These are phyloP conservation scores for Progne subis DNA, from an alignment of 2,113 vertebrate species.

Conservation along the genomic window DNA sequence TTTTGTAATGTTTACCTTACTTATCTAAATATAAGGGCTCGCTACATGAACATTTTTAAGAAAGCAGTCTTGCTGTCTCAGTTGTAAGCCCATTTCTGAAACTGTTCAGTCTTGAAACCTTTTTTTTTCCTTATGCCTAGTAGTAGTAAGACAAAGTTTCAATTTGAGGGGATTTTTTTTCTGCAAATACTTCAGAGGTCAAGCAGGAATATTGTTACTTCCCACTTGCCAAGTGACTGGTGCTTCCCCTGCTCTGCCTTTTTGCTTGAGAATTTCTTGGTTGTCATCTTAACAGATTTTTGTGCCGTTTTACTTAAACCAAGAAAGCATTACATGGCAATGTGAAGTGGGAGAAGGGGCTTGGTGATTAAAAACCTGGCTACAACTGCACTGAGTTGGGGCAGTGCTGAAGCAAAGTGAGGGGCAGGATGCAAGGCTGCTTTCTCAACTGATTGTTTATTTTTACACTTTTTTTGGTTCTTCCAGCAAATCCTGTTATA, in stretches of 20 bases:
- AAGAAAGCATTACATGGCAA: background rate
- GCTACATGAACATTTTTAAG: background rate
- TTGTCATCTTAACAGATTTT: background rate
- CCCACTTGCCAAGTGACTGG: background rate
- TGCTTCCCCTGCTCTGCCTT: background rate
- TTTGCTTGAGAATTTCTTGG: background rate
- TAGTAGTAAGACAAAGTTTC: background rate
- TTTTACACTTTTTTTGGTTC: background rate
- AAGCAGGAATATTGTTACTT: background rate
- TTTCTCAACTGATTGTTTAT: background rate
- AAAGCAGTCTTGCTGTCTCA: background rate
- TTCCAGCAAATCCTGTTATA: constrained; percentile 5
- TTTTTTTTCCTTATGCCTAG: background rate
- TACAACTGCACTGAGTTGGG: background rate
- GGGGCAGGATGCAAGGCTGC: background rate
- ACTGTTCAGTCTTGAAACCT: background rate
- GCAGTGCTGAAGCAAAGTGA: background rate
- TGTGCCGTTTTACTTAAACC: background rate
- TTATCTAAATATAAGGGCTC: background rate
- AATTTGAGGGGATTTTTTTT: background rate
- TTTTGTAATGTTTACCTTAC: background rate
- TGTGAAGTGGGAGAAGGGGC: background rate
- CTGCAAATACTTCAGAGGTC: background rate
- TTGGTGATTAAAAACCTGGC: background rate
- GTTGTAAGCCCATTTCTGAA: background rate